Evolutionary conservation across 2,888 invertebrate genomes (phyloP), one percentile per base, ranked within the genome.

Genomic region (Flexamia atlantica): DNA sequence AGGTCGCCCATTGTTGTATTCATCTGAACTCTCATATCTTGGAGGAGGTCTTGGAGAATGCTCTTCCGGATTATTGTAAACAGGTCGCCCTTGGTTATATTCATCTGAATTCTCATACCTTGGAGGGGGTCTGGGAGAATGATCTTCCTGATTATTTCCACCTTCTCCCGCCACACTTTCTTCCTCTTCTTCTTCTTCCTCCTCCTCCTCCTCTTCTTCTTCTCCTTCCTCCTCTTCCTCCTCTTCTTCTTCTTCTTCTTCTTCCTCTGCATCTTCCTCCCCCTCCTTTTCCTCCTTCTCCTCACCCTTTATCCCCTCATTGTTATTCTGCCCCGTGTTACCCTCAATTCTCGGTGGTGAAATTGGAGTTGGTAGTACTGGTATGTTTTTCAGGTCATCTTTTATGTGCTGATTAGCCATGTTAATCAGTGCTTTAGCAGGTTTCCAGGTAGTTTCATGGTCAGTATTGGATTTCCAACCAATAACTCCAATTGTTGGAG

Each of bases 401-500:
- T 74, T 72, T 57, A 83, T 83, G 25, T 83, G 50, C 12, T 83
- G 36, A 57, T 83, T 40, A 23, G 82, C 53, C 74, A 83, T 83
- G 14, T 74, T 40, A 57, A 83, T 40, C 9, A 83, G 30, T 10
- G 46, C 30, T 57, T 83, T 83, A 5, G 50, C 32, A n/a, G 82
- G 82, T 57, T 57, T 83, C 82, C 82, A 83, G 0, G 14, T 76
- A 46, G 76, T 57, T 25, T 74, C 74, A 57, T 53, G 36, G 36
- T 83, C 74, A n/a, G 57, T 74, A 40, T 83, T 83, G n/a, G 72
- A 83, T 40, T 83, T 83, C 82, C 72, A 57, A 0, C 82, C 82
- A 40, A 83, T 83, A 5, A 83, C 82, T 12, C 82, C 82, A 57
- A 83, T 57, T 9, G 82, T 83, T 1, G 82, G 82, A 10, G 50